Base-by-base conservation (phyloP, 2,797 vertebrate genomes). In the Percopsis omiscomaycus region DNA sequence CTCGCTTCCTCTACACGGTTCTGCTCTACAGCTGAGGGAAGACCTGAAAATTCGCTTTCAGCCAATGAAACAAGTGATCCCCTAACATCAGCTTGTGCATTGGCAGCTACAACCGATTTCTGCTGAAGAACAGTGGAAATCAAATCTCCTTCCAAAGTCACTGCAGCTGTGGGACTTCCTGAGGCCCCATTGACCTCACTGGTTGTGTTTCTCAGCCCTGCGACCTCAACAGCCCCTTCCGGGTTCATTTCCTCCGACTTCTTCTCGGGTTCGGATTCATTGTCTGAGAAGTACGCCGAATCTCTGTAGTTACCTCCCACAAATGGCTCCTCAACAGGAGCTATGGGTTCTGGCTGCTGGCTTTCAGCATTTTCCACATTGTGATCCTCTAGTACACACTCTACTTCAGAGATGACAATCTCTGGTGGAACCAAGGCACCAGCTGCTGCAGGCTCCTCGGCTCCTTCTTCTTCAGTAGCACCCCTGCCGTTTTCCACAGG, bases 241-340 rank as follows among this genome's bases (percentile, higher is more conserved):
- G 79, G 88, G 0, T 59, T 64, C 1, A 72, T 16, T 27, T 95
- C 93, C 29, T 98, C 96, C 0, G 80, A 0, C 51, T 93, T 98
- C 85, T 95, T 97, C 67, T 99, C 98, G 0, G 94, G 88, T 70
- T 99, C 98, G 0, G 93, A 96, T 73, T 99, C 98, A 4, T 96
- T 98, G 78, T 99, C 98, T 2, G 98, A 99, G 80, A 99, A 99
- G 87, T 99, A 99, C 0, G 98, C 98, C 0, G 98, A 99, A 86
- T 99, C 98, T 81, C 98, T 86, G 28, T 99, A 96, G 80, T 91
- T 92, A 57, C 91, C 92, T 16, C 87, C 79, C 4, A 88, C 71
- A 10, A 83, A 66, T 1, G 84, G 84, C 70, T 94, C 92, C 62
- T 82, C 88, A 3, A 69, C 80, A 4, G 84, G 77, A 37, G 50